Conservation (phyloP, 2,888 invertebrate genomes). For the Fragum sueziense region DNA sequence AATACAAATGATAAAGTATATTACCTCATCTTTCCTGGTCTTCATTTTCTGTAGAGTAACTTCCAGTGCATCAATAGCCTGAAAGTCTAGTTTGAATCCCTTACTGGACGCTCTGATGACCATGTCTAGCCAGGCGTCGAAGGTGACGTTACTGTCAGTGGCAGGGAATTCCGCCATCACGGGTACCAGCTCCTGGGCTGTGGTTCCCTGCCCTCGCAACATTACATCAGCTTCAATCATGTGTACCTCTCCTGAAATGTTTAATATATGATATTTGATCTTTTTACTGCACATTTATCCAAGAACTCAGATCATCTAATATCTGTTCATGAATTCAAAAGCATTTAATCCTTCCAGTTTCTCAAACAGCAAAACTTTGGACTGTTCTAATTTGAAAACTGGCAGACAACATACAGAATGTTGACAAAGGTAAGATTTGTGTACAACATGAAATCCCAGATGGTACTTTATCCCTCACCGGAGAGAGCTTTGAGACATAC, state of each 20-base stretch:
- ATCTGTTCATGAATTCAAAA: too few species aligned
- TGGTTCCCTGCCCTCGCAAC: conserved; percentile 83
- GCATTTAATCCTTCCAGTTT: too few species aligned
- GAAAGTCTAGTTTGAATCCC: conserved; percentile 95
- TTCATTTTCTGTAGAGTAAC: conserved; percentile 80
- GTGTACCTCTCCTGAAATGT: conserved; percentile 67
- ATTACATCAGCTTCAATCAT: conserved; percentile 95
- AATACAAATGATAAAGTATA: too few species aligned
- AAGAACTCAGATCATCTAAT: too few species aligned
- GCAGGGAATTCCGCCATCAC: conserved; percentile 94
- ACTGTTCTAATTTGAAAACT: too few species aligned
- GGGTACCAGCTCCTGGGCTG: conserved; percentile 85
- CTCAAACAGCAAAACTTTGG: too few species aligned
- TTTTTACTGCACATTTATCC: too few species aligned
- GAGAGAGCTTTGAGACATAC: too few species aligned
- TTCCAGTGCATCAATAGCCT: conserved; percentile 88
- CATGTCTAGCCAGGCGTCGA: conserved; percentile 87
- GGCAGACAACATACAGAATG: too few species aligned
- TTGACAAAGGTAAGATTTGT: too few species aligned
- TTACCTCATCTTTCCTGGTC: conserved; percentile 59
- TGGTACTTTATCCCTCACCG: too few species aligned
- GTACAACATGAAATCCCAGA: too few species aligned
- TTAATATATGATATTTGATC: neutral
- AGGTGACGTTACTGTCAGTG: conserved; percentile 88
- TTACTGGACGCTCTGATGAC: conserved; percentile 84